Conservation (phyloP, 2,888 invertebrate species). For the Caenorhabditis japonica region DNA sequence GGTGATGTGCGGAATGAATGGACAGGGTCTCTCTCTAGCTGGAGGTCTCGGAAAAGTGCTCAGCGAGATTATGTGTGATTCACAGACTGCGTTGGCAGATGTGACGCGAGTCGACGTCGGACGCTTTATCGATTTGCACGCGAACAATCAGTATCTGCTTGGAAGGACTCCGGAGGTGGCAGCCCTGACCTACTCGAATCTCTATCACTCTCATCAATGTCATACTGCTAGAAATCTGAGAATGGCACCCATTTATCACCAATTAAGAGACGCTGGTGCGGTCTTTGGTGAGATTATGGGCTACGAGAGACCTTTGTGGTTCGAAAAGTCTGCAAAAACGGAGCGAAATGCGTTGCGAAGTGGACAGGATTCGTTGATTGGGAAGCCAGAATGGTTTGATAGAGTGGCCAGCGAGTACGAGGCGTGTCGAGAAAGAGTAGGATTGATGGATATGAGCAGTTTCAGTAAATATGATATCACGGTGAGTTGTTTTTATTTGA, state of each 20-base stretch:
- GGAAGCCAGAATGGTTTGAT: constrained; percentile 87
- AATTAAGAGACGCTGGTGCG: constrained; percentile 90
- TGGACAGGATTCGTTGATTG: constrained; percentile 87
- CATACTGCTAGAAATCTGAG: constrained; percentile 84
- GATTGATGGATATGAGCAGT: constrained; percentile 94
- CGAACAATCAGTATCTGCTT: constrained; percentile 90
- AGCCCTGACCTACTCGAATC: constrained; percentile 70
- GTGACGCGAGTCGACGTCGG: constrained; percentile 91
- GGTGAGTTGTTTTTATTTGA: too few relatives aligned
- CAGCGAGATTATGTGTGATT: constrained; percentile 87
- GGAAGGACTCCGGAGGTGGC: constrained; percentile 94
- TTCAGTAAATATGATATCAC: constrained; percentile 95
- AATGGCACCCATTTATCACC: constrained; percentile 94
- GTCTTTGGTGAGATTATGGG: constrained; percentile 98
- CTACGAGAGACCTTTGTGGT: constrained; percentile 94
- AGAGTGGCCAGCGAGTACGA: constrained; percentile 89
- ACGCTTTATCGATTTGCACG: constrained; percentile 91
- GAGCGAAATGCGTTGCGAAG: constrained; percentile 78
- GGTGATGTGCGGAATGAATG: constrained; percentile 95
- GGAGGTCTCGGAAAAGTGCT: constrained; percentile 94
- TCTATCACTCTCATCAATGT: constrained; percentile 89
- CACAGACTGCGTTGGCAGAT: constrained; percentile 81
- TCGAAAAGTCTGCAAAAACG: constrained; percentile 81
- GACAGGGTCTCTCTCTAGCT: constrained; percentile 93
- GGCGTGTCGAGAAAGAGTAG: constrained; percentile 91